A percentile compares a stretch with the other conserved stretches of the same genome.
These are phyloP conservation scores for Avahi laniger DNA, from an alignment of 2,797 vertebrate genomes.

Conservation along the genomic window DNA sequence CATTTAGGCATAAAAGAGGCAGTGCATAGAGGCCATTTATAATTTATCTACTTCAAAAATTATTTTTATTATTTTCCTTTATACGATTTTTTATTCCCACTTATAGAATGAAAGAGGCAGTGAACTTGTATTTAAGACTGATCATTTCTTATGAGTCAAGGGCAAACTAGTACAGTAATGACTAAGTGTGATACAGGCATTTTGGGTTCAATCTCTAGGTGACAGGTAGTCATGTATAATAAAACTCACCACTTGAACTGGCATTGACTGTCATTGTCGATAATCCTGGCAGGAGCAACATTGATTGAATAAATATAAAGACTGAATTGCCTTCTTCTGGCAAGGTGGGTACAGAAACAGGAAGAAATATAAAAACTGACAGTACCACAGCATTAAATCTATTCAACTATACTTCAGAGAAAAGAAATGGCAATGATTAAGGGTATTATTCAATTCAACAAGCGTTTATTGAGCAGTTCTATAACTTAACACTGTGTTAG, in stretches of 20 bases:
- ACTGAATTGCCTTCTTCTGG: conserved; percentile 40
- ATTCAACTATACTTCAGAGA: conserved; percentile 39
- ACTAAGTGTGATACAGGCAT: not conserved
- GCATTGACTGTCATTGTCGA: conserved; percentile 30
- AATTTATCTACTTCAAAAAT: not conserved
- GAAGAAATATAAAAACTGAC: conserved; percentile 41
- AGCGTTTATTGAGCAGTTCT: conserved; percentile 7
- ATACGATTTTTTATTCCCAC: not conserved
- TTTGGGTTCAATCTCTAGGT: not conserved
- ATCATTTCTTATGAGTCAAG: not conserved
- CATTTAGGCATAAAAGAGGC: not conserved
- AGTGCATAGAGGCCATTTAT: not conserved
- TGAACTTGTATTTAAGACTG: not conserved
- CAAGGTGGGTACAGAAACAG: conserved; percentile 16
- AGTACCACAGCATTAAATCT: conserved; percentile 22
- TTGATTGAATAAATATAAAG: conserved; percentile 38
- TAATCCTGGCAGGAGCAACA: conserved; percentile 7
- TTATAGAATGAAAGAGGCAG: not conserved
- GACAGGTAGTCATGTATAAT: not conserved
- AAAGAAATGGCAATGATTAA: conserved; percentile 42
- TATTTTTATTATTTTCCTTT: not conserved
- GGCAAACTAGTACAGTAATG: not conserved
- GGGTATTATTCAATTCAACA: conserved; percentile 4
- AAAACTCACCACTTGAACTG: not conserved
- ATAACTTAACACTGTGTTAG: not conserved